Base-by-base conservation (phyloP, 2,888 invertebrate genomes). In the Ceramica pisi region DNA sequence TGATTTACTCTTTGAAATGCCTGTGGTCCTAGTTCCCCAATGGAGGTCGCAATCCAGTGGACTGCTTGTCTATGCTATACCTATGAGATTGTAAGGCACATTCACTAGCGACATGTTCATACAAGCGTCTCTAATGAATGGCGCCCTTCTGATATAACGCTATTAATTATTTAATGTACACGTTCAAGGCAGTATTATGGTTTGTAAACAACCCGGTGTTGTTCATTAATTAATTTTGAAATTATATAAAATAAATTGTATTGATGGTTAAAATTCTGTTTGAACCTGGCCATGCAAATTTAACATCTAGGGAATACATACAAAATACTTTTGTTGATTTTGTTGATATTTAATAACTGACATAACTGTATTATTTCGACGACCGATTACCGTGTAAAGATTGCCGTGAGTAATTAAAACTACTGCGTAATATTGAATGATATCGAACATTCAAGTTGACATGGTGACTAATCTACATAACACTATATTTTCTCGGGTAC, bases 31-130 rank as follows among this genome's bases (percentile, higher is more conserved):
- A 50, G 9, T 50, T 65, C 65, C 80, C 76, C 76, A 75, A 66
- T 67, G 46, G 71, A 80, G 67, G 71, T 75, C 55, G 50, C 23
- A 67, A 57, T 44, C 63, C 7, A 55, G n/a, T 21, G 51, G 56
- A 72, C 50, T 19, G 41, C 19, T 62, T 14, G 53, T 55, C 23
- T 59, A 46, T 44, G 8, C 14, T 14, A 26, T 19, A 12, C 19
- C 41, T 31, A 35, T 41, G 26, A 56, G 6, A 31, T 21, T 57
- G 31, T 59, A 51, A 51, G 57, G 62, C 61, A 53, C 56, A 31
- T 72, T 67, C 63, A 66, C 48, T 41, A n/a, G 23, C 35, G 6
- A 23, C 19, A 14, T 21, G n/a, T 23, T 21, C 31, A 35, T n/a
- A 9, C 7, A 1, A 44, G 16, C 12, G 4, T 14, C 14, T 7